phyloP scores from a whole-genome alignment of 2,797 vertebrate genomes.

The Paramormyrops hopkinsi region DNA sequence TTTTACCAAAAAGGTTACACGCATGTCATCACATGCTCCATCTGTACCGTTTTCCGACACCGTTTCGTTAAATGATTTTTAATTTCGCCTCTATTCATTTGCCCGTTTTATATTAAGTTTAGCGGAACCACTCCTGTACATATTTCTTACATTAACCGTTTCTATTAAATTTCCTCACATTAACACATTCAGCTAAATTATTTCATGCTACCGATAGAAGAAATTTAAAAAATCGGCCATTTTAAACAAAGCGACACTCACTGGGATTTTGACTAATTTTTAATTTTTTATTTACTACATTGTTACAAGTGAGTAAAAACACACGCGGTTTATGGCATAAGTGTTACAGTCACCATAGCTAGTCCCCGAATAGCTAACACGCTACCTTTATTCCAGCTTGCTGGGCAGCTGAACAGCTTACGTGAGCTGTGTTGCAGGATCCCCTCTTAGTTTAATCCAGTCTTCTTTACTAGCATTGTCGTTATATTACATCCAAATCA shows the following conservation, averaged over 20 bases:
- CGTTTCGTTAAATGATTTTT: background rate
- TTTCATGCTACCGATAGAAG: background rate
- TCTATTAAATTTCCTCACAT: background rate
- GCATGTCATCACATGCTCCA: background rate
- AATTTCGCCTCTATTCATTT: background rate
- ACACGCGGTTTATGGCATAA: background rate
- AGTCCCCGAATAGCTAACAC: background rate
- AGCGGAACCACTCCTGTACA: background rate
- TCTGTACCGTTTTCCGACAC: background rate
- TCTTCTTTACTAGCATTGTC: background rate
- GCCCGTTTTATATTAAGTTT: background rate
- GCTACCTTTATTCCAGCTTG: conserved; percentile 8
- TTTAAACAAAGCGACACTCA: background rate
- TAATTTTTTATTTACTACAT: background rate
- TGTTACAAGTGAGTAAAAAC: background rate
- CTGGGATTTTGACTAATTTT: background rate
- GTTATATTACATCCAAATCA: background rate
- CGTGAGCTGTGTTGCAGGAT: background rate
- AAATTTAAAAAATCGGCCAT: background rate
- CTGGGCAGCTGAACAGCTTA: background rate
- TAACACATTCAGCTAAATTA: background rate
- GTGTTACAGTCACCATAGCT: background rate
- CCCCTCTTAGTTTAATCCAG: background rate
- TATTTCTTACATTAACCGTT: background rate
- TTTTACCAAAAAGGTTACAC: background rate